Percentiles rank a stretch among this genome's conserved stretches.
Conservation (phyloP, 1,140 invertebrate genomes). For the Lordiphosa clarofinis region DNA sequence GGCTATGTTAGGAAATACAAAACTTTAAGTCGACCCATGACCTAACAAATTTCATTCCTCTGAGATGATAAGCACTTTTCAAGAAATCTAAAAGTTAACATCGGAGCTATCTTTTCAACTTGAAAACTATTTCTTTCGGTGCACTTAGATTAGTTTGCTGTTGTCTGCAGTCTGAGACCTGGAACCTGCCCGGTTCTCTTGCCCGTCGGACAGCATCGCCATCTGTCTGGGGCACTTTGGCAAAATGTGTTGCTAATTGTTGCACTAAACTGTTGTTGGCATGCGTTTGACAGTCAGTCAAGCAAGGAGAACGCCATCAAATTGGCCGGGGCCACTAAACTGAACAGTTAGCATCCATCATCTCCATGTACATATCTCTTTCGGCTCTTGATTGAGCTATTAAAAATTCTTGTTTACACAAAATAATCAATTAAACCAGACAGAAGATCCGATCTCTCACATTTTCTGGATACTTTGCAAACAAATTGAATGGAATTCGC, state of each 20-base stretch:
- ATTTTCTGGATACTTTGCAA: slow-evolving; percentile 6
- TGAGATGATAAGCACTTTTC: too few relatives aligned
- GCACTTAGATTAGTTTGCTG: too few relatives aligned
- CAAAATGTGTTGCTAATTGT: slow-evolving; percentile 74
- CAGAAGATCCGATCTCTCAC: background rate
- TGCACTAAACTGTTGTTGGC: slow-evolving; percentile 74
- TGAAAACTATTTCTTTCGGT: too few relatives aligned
- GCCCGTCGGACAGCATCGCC: too few relatives aligned
- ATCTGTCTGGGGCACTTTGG: slow-evolving; percentile 45
- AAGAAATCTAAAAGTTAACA: too few relatives aligned
- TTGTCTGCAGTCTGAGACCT: too few relatives aligned
- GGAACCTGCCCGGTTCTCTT: too few relatives aligned
- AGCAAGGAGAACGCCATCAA: slow-evolving; percentile 26
- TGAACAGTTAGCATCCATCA: slow-evolving; percentile 29
- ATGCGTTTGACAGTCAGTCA: slow-evolving; percentile 72
- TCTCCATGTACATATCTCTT: slow-evolving; percentile 11
- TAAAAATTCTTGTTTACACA: slow-evolving; percentile 60
- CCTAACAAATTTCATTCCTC: too few relatives aligned
- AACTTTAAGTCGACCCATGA: too few relatives aligned
- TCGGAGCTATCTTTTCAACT: too few relatives aligned
- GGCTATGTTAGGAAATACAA: too few relatives aligned
- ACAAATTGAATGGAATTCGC: background rate
- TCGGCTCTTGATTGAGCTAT: slow-evolving; percentile 57
- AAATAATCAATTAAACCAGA: slow-evolving; percentile 25
- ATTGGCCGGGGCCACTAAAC: slow-evolving; percentile 18